Percentiles rank a stretch among this genome's conserved stretches.
Conservation (phyloP, 2,888 invertebrate genomes). For the Archips xylosteana region DNA sequence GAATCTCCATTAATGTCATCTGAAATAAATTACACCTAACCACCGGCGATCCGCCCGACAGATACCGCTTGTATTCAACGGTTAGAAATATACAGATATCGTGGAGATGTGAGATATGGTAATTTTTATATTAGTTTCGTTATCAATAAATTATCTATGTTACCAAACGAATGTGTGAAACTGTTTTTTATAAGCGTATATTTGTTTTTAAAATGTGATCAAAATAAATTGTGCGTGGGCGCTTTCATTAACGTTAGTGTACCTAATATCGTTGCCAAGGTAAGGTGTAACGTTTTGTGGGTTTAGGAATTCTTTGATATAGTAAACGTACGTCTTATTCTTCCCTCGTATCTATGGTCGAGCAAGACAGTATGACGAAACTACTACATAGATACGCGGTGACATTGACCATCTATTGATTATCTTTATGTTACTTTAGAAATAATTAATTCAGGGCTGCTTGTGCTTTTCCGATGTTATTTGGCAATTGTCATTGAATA, state of each 20-base stretch:
- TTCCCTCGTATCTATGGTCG: neutral
- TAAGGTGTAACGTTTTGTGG: conserved; percentile 18
- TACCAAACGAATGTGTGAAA: conserved; percentile 48
- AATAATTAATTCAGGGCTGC: too few relatives aligned
- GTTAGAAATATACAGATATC: conserved; percentile 56
- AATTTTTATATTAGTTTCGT: conserved; percentile 64
- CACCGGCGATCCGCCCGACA: conserved; percentile 51
- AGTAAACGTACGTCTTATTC: neutral
- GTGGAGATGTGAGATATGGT: conserved; percentile 66
- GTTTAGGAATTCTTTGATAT: neutral
- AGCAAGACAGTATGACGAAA: too few relatives aligned
- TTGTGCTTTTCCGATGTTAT: too few relatives aligned
- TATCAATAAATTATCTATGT: conserved; percentile 56
- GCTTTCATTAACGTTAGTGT: conserved; percentile 39
- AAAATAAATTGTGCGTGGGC: conserved; percentile 39
- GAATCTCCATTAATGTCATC: conserved; percentile 77
- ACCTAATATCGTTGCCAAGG: conserved; percentile 32
- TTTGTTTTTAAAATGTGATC: conserved; percentile 47
- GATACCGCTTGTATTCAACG: conserved; percentile 51
- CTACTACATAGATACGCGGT: too few relatives aligned
- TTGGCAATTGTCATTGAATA: too few relatives aligned
- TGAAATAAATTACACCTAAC: conserved; percentile 68
- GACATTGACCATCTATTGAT: too few relatives aligned
- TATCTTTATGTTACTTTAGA: too few relatives aligned
- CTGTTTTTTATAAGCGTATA: conserved; percentile 43